Conservation (phyloP, 1,140 invertebrate genomes). For the Ostrea denselamellosa region DNA sequence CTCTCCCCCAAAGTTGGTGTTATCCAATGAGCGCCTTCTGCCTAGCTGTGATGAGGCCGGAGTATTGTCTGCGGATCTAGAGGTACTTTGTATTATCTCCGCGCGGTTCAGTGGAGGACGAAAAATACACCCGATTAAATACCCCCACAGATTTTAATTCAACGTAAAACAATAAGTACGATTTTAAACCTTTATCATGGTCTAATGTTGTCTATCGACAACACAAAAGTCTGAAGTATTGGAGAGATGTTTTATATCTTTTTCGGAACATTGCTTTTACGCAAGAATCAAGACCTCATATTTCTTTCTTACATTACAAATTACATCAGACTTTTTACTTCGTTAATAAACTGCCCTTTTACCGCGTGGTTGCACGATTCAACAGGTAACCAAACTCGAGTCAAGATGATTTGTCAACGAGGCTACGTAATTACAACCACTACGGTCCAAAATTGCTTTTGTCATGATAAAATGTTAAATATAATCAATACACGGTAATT, state of each 20-base stretch:
- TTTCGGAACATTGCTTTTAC: background rate
- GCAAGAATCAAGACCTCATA: background rate
- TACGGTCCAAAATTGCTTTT: background rate
- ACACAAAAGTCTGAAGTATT: conserved; percentile 1
- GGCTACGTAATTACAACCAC: background rate
- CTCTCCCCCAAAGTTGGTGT: background rate
- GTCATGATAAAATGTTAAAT: background rate
- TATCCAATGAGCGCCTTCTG: background rate
- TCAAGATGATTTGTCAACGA: background rate
- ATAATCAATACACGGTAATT: conserved; percentile 27
- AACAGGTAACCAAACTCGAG: background rate
- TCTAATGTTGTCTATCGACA: conserved; percentile 15
- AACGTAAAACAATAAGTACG: conserved; percentile 28
- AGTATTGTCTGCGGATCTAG: conserved; percentile 5
- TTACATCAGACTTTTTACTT: background rate
- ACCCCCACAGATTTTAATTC: conserved; percentile 34
- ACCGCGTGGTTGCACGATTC: background rate
- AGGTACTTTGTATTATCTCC: background rate
- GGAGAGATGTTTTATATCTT: background rate
- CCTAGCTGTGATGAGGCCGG: background rate
- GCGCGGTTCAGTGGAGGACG: background rate
- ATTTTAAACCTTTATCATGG: conserved; percentile 14
- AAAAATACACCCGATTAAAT: conserved; percentile 35
- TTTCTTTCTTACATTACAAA: background rate
- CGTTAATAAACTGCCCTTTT: background rate